Conservation (phyloP, 2,797 vertebrate species). For the Avahi laniger region DNA sequence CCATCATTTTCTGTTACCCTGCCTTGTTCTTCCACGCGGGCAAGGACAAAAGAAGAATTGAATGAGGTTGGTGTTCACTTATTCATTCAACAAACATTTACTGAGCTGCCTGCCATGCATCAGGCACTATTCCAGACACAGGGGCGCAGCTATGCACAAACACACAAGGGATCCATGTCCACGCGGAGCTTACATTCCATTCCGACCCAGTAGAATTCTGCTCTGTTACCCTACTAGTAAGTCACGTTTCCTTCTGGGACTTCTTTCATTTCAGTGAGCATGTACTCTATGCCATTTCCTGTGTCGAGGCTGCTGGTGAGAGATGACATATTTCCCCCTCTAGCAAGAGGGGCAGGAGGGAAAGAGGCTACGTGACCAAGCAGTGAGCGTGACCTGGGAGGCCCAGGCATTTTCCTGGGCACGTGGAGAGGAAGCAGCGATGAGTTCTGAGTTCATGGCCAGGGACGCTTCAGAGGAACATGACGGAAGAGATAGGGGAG, state of each 20-base stretch:
- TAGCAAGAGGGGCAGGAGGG: neutral
- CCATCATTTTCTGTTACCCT: constrained; percentile 56
- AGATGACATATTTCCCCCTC: too few relatives aligned
- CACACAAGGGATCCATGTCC: neutral
- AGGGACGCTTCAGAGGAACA: neutral
- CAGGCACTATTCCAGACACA: neutral
- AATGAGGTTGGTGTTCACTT: neutral
- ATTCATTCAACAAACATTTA: constrained; percentile 3
- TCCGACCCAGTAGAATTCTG: neutral
- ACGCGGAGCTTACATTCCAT: neutral
- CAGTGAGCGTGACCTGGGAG: neutral
- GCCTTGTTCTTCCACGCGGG: neutral
- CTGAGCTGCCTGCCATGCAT: neutral
- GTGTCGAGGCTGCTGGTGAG: neutral
- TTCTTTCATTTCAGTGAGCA: neutral
- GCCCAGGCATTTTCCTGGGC: neutral
- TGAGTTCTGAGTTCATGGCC: too few relatives aligned
- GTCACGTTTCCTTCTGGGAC: neutral
- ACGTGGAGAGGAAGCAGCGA: neutral
- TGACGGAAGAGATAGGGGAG: neutral
- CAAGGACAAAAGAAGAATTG: constrained; percentile 55
- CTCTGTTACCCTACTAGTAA: neutral
- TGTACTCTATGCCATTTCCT: neutral
- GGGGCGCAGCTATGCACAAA: neutral
- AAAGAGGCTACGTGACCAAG: neutral